Evolutionary conservation across 2,113 vertebrate species (phyloP).

Genomic region (Callocephalon fimbriatum): DNA sequence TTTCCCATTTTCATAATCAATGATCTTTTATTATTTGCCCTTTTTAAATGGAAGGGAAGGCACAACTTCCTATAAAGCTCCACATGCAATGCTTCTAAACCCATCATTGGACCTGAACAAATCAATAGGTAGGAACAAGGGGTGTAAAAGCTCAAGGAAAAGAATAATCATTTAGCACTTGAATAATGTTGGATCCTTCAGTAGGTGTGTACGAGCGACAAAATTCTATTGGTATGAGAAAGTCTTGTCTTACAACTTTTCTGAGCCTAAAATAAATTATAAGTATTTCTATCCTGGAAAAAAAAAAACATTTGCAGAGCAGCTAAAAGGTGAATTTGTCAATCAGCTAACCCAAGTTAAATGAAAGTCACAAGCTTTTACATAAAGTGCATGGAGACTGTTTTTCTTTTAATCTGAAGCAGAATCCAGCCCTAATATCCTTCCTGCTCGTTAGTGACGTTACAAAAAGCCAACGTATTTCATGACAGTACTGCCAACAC

Average conservation of each 20-base stretch:
- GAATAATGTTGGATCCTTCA: neutral
- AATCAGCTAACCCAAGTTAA: neutral
- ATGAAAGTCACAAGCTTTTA: neutral
- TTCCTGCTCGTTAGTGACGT: neutral
- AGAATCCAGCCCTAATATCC: constrained; percentile 32
- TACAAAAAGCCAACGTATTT: neutral
- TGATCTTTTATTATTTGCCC: neutral
- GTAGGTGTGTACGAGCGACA: neutral
- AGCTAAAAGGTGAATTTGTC: neutral
- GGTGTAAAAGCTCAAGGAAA: neutral
- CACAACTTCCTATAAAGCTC: neutral
- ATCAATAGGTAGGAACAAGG: neutral
- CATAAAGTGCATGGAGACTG: neutral
- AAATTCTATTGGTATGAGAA: neutral
- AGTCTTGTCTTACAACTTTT: neutral
- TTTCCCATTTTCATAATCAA: neutral
- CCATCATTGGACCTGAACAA: neutral
- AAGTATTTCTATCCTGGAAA: neutral
- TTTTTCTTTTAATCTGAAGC: neutral
- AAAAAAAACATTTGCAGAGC: neutral
- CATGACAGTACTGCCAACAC: neutral
- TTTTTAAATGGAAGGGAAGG: neutral
- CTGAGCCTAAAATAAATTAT: neutral
- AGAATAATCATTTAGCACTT: neutral
- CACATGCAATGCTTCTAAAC: neutral